These are phyloP conservation scores for Trissolcus basalis DNA, from an alignment of 1,140 invertebrate genomes.

Conservation along the genomic window DNA sequence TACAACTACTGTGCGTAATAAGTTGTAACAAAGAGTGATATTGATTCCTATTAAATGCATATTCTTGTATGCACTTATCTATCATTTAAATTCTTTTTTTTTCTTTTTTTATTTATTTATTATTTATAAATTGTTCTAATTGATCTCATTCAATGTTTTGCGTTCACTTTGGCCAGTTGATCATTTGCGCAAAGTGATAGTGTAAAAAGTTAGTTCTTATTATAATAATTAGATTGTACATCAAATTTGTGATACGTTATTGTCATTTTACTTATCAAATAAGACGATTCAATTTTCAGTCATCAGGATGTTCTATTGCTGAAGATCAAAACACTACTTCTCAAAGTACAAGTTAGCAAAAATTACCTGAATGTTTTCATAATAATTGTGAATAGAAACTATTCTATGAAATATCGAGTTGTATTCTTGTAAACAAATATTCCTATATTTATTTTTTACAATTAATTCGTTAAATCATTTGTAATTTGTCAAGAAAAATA, in stretches of 20 bases:
- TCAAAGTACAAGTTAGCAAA: slow-evolving; percentile 58
- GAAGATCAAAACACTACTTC: slow-evolving; percentile 39
- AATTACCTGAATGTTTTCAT: slow-evolving; percentile 58
- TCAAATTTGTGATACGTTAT: slow-evolving; percentile 48
- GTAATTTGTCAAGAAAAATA: slow-evolving; percentile 18
- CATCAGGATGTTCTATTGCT: slow-evolving; percentile 38
- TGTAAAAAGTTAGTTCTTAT: slow-evolving; percentile 37
- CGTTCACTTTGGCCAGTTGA: slow-evolving; percentile 38
- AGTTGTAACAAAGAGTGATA: neutral
- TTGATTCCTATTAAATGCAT: neutral
- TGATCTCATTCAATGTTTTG: neutral
- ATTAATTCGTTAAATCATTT: slow-evolving; percentile 36
- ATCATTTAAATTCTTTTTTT: no score
- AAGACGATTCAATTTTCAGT: slow-evolving; percentile 28
- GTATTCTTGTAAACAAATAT: slow-evolving; percentile 56
- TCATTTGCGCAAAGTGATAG: slow-evolving; percentile 27
- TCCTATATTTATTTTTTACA: slow-evolving; percentile 47
- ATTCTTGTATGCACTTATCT: neutral
- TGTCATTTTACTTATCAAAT: slow-evolving; percentile 27
- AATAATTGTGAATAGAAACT: slow-evolving; percentile 49
- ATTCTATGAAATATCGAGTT: slow-evolving; percentile 49
- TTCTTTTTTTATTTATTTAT: slow-evolving; percentile 1
- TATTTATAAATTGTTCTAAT: neutral
- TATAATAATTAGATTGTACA: slow-evolving; percentile 39
- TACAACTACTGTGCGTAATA: neutral